A percentile compares a stretch with the other conserved stretches of the same genome.
phyloP scores from a whole-genome alignment of 2,113 vertebrate species.

The Semnornis frantzii region DNA sequence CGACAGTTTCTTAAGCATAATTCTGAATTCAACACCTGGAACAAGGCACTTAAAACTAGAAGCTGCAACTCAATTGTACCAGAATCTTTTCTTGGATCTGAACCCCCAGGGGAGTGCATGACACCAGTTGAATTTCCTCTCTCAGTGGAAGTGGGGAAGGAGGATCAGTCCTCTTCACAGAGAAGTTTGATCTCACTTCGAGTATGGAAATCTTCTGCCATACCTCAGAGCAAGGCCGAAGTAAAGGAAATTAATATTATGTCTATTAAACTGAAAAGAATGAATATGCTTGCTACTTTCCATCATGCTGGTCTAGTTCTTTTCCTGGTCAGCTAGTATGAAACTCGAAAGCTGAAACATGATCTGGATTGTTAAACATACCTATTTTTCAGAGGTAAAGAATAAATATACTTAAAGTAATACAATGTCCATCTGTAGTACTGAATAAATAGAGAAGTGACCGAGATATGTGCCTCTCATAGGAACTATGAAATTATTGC shows the following conservation, averaged over 20 bases:
- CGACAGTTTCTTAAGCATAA: not conserved
- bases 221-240: not conserved
- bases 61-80: not conserved
- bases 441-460: not conserved
- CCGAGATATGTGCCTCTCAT: not conserved
- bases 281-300: not conserved
- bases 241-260: not conserved
- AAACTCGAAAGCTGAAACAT: not conserved
- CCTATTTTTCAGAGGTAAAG: not conserved
- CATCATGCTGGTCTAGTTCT: not conserved
- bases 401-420: constrained; percentile 18
- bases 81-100: not conserved
- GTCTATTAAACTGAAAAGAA: not conserved
- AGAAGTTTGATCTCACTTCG: not conserved
- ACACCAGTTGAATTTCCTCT: not conserved
- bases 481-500: not conserved
- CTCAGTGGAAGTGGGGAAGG: not conserved
- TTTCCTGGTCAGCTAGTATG: not conserved
- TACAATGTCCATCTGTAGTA: not conserved
- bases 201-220: not conserved
- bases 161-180: not conserved
- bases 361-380: not conserved
- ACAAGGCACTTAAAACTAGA: not conserved
- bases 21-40: not conserved
- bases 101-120: accelerated